Percentiles rank a stretch among this genome's conserved stretches.
Evolutionary conservation across 2,113 vertebrate genomes (phyloP).

Genomic region (Colaptes auratus): DNA sequence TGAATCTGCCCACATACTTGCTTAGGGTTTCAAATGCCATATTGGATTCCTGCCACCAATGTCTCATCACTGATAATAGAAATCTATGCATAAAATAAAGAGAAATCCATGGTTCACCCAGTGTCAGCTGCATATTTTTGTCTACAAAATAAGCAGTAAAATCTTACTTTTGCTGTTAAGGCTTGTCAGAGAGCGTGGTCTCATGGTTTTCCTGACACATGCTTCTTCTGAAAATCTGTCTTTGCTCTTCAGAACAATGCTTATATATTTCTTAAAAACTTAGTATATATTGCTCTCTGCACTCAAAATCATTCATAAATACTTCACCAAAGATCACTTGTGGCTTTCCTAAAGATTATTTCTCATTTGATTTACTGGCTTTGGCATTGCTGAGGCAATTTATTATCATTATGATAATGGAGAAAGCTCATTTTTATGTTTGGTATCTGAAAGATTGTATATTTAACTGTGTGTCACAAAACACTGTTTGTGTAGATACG

Average conservation of each 20-base stretch:
- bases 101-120: neutral
- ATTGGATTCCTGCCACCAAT: slow-evolving; percentile 38
- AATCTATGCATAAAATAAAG: slow-evolving; percentile 9
- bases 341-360: slow-evolving; percentile 13
- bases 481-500: neutral
- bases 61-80: slow-evolving; percentile 27
- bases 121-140: neutral
- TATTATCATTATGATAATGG: neutral
- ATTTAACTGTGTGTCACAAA: neutral
- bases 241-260: neutral
- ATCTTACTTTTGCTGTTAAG: neutral
- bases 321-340: neutral
- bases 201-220: neutral
- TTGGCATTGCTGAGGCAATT: neutral
- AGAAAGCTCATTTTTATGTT: neutral
- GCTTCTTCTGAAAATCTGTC: neutral
- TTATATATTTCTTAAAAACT: neutral
- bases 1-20: neutral
- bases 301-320: slow-evolving; percentile 41
- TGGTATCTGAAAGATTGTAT: neutral
- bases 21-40: slow-evolving; percentile 9
- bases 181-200: neutral
- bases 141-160: neutral
- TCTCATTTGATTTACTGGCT: slow-evolving; percentile 8
- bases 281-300: neutral